Evolutionary conservation across 2,113 vertebrate species (phyloP).

Genomic region (Mustela nigripes): DNA sequence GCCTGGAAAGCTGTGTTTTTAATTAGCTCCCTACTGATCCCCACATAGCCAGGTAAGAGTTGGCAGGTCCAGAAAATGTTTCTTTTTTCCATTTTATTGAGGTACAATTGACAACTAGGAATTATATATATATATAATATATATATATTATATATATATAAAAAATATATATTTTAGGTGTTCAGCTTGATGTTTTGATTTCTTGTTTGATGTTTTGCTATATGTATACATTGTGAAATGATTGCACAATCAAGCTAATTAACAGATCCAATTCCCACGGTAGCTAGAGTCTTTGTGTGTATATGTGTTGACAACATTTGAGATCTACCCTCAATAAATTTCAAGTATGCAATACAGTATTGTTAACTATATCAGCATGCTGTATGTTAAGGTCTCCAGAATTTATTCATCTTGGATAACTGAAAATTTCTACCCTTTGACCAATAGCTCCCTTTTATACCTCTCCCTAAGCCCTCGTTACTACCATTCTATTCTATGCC

Average conservation of each 20-base stretch:
- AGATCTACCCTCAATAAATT: not conserved
- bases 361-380: not conserved
- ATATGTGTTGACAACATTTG: not conserved
- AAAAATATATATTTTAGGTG: not conserved
- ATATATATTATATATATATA: no score
- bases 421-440: not conserved
- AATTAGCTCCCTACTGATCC: not conserved
- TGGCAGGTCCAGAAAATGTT: not conserved
- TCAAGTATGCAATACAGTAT: not conserved
- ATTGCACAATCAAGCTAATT: not conserved
- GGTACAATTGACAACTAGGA: not conserved
- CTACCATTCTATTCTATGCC: not conserved
- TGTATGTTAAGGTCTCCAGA: not conserved
- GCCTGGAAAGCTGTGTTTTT: not conserved
- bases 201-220: not conserved
- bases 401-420: not conserved
- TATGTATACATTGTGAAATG: not conserved
- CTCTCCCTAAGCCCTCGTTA: not conserved
- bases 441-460: not conserved
- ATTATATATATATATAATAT: not conserved
- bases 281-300: not conserved
- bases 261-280: not conserved
- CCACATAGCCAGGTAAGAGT: not conserved
- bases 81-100: not conserved
- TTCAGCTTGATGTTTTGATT: not conserved